Evolutionary conservation across 2,113 vertebrate genomes (phyloP), one percentile per base, ranked within the genome.

Genomic region (Delphinus delphis): DNA sequence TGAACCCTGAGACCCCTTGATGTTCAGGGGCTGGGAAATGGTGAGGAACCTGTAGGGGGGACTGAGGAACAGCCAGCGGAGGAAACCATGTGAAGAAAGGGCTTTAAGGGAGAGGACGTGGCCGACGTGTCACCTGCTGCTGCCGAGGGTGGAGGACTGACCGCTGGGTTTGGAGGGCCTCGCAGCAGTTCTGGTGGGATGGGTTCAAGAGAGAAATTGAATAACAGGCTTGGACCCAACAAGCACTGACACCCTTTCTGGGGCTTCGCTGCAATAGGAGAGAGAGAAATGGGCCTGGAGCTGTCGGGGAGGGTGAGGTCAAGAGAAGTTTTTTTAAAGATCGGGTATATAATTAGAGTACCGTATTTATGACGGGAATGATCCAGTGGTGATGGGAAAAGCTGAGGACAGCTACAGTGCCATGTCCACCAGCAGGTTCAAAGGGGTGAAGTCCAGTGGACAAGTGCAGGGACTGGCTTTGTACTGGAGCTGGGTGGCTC

Each of bases 101-200:
- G 7, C 14, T 74, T 26, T 41, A 15, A 2, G 90, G 41, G 33
- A 15, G 4, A 44, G 12, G 7, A 5, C 0, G 0, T 0, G 4
- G 80, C 26, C 13, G 10, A 2, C 1, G 1, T 58, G n/a, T 44
- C 50, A 41, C 53, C 21, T 70, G 21, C 5, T 21, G 20, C 86
- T 1, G 5, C 70, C 4, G 15, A 68, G 5, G 2, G 26, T 8
- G 2, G 15, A 41, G 60, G 83, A 33, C 36, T 38, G 85, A 63
- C 23, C 1, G 0, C 38, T 33, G 25, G 13, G 20, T 63, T 65
- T 74, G 79, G 47, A 79, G 44, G 31, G 20, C 62, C 31, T 9
- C 6, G 11, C 26, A 18, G 55, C 13, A n/a, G 14, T 28, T 18
- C 44, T 84, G 47, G 33, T 21, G 12, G 33, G 13, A 50, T 1